Conservation (phyloP, 2,888 invertebrate genomes). For the Bhutanitis thaidina region DNA sequence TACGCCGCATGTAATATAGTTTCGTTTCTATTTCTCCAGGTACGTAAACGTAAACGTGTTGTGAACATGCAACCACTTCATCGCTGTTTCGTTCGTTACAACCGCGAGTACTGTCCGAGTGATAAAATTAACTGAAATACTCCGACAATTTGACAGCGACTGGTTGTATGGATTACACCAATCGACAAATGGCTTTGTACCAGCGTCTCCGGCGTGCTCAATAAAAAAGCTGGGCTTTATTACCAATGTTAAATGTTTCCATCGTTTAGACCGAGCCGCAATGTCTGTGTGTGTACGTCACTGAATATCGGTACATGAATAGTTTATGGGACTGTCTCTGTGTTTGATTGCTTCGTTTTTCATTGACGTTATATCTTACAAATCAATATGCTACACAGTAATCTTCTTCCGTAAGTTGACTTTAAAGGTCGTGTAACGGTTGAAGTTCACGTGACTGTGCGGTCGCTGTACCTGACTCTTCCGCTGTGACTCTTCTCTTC, state of each 20-base stretch:
- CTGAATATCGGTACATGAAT: conserved; percentile 5
- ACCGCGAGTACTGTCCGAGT: conserved; percentile 2
- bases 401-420: not conserved
- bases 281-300: not conserved
- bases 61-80: not conserved
- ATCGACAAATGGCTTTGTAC: not conserved
- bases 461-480: no score
- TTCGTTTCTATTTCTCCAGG: conserved; percentile 9
- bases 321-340: conserved; percentile 3
- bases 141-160: conserved; percentile 3
- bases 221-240: conserved; percentile 5
- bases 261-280: not conserved
- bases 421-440: not conserved
- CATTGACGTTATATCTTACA: not conserved
- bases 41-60: conserved; percentile 2
- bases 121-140: conserved; percentile 14
- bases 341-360: conserved; percentile 2
- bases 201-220: not conserved
- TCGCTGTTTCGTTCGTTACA: not conserved
- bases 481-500: no score
- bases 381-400: not conserved
- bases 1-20: not conserved
- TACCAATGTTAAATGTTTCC: not conserved
- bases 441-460: no score
- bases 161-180: not conserved